These are phyloP conservation scores for Tanytarsus gracilentus DNA, from an alignment of 2,888 invertebrate species.

Conservation along the genomic window DNA sequence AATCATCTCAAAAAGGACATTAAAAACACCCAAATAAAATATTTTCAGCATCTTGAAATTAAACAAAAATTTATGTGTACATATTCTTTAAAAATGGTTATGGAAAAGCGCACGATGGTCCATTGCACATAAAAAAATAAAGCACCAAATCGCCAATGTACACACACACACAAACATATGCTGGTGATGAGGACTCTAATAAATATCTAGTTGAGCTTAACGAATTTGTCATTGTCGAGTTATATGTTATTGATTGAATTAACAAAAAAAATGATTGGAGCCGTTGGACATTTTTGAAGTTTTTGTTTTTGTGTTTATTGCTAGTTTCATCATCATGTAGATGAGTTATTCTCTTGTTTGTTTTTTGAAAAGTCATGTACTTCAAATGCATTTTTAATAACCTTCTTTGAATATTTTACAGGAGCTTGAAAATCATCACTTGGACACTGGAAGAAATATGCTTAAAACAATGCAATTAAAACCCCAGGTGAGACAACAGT, in stretches of 20 bases:
- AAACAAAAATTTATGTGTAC: too few species aligned
- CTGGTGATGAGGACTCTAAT: constrained; percentile 1
- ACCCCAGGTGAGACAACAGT: constrained; percentile 40
- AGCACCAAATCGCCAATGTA: too few species aligned
- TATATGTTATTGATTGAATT: neutral
- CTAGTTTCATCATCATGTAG: neutral
- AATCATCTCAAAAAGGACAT: too few species aligned
- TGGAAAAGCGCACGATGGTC: too few species aligned
- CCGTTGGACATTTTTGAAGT: neutral
- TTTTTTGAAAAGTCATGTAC: neutral
- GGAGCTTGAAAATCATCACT: constrained; percentile 42
- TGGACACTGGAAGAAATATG: constrained; percentile 40
- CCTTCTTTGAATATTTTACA: constrained; percentile 31
- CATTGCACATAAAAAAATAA: too few species aligned
- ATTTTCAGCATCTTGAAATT: too few species aligned
- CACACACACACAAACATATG: neutral
- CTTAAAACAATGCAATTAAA: constrained; percentile 40
- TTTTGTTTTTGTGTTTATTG: neutral
- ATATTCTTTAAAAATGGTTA: too few species aligned
- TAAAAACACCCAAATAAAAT: too few species aligned
- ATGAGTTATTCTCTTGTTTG: neutral
- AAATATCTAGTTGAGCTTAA: neutral
- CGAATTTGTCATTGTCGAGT: neutral
- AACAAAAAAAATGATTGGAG: neutral
- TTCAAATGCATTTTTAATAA: neutral